Evolutionary conservation across 2,113 vertebrate species (phyloP).

Genomic region (Octodon degus): DNA sequence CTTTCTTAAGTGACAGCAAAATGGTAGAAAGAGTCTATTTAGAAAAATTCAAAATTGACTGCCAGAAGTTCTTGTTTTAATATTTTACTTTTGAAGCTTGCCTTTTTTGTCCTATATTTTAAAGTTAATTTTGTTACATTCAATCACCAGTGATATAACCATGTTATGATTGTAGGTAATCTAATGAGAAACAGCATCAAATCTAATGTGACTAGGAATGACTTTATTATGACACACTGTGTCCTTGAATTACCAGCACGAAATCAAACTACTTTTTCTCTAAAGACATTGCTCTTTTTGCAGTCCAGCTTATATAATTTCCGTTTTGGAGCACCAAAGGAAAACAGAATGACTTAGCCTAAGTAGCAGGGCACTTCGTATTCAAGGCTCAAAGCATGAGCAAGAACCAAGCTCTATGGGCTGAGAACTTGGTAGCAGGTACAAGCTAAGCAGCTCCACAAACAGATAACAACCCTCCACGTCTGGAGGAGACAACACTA

Average conservation of each 20-base stretch:
- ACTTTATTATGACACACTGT: background rate
- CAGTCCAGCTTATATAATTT: background rate
- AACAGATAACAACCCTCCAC: background rate
- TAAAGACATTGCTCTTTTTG: background rate
- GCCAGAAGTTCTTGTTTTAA: background rate
- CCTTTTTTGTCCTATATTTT: conserved; percentile 20
- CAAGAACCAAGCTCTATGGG: background rate
- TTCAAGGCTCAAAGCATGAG: background rate
- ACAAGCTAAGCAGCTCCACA: background rate
- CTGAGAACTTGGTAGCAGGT: background rate
- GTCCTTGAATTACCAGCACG: background rate
- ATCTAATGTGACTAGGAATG: background rate
- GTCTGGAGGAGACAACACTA: background rate
- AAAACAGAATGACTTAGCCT: conserved; percentile 36
- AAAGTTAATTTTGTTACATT: conserved; percentile 17
- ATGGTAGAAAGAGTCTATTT: background rate
- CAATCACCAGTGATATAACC: conserved; percentile 43
- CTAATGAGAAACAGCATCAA: background rate
- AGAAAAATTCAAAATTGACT: background rate
- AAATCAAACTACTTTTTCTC: conserved; percentile 31
- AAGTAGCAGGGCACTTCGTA: background rate
- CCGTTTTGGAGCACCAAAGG: background rate
- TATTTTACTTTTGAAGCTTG: conserved; percentile 12
- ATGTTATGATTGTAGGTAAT: conserved; percentile 1
- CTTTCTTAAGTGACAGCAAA: background rate